phyloP scores from a whole-genome alignment of 1,140 invertebrate genomes.

The Heliconius hewitsoni region DNA sequence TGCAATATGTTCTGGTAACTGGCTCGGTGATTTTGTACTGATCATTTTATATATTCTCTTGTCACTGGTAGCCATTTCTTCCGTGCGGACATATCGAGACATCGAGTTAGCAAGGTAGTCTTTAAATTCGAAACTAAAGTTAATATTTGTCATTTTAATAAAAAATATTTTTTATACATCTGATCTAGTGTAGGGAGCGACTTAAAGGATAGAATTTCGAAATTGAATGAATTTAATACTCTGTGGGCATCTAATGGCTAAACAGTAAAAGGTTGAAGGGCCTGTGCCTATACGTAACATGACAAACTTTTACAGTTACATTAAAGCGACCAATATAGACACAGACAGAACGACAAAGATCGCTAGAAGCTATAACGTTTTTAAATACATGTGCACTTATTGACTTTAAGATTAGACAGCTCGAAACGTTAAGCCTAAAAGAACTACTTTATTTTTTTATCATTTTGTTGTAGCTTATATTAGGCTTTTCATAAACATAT shows the following conservation, averaged over 20 bases:
- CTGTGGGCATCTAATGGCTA: conserved; percentile 52
- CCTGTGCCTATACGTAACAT: conserved; percentile 33
- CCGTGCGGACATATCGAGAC: conserved; percentile 46
- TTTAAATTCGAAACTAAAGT: conserved; percentile 60
- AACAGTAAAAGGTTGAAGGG: conserved; percentile 42
- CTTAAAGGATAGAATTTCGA: conserved; percentile 56
- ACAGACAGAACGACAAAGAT: conserved; percentile 38
- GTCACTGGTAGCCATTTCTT: conserved; percentile 51
- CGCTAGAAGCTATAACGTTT: conserved; percentile 67
- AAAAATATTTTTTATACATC: conserved; percentile 62
- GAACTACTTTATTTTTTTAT: conserved; percentile 73
- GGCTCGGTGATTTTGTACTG: conserved; percentile 73
- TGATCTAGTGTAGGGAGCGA: conserved; percentile 58
- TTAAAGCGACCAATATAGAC: conserved; percentile 41
- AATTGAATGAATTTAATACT: conserved; percentile 40
- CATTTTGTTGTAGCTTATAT: conserved; percentile 73
- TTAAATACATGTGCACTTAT: conserved; percentile 79
- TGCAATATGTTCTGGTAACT: conserved; percentile 65
- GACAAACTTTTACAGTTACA: conserved; percentile 16
- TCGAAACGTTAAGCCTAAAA: conserved; percentile 77
- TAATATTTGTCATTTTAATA: conserved; percentile 78
- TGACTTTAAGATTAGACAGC: conserved; percentile 75
- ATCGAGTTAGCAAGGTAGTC: conserved; percentile 46
- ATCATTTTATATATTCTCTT: conserved; percentile 42
- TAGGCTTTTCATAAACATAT: conserved; percentile 77